Evolutionary conservation across 2,888 invertebrate genomes (phyloP).

Genomic region (Octonoba sinensis): DNA sequence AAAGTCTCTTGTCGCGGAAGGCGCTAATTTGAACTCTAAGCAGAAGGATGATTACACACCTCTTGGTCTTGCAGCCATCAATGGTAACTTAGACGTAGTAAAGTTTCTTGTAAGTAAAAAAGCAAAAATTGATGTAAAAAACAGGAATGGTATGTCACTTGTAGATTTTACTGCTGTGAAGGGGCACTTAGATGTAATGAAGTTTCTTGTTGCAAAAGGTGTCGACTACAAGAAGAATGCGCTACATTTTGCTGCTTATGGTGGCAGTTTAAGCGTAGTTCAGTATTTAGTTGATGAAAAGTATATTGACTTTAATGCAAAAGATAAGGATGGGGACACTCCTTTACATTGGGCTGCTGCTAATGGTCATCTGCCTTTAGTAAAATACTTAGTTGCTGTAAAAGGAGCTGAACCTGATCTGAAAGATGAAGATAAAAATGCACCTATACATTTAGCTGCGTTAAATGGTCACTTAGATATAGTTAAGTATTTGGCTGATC

Average conservation of each 20-base stretch:
- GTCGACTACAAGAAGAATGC: not conserved
- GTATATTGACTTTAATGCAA: not conserved
- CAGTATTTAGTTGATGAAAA: not conserved
- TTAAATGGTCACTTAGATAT: too few relatives aligned
- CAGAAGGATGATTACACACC: slow-evolving; percentile 2
- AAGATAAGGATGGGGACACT: not conserved
- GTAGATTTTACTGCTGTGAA: too few relatives aligned
- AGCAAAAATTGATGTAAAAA: not conserved
- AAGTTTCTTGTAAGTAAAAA: too few relatives aligned
- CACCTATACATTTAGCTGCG: too few relatives aligned
- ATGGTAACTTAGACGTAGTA: not conserved
- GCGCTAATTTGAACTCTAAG: not conserved
- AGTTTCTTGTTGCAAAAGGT: not conserved
- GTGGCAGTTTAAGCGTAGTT: not conserved
- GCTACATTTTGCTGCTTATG: not conserved
- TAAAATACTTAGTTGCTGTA: too few relatives aligned
- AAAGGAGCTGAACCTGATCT: not conserved
- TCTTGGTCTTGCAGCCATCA: not conserved
- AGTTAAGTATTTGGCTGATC: not conserved
- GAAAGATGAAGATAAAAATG: too few relatives aligned
- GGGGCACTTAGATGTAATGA: not conserved
- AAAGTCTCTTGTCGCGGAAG: slow-evolving; percentile 1
- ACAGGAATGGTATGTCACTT: too few relatives aligned
- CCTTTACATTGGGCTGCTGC: not conserved
- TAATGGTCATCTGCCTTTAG: too few relatives aligned